Conservation (phyloP, 2,888 invertebrate genomes). For the Byasa hedistus region DNA sequence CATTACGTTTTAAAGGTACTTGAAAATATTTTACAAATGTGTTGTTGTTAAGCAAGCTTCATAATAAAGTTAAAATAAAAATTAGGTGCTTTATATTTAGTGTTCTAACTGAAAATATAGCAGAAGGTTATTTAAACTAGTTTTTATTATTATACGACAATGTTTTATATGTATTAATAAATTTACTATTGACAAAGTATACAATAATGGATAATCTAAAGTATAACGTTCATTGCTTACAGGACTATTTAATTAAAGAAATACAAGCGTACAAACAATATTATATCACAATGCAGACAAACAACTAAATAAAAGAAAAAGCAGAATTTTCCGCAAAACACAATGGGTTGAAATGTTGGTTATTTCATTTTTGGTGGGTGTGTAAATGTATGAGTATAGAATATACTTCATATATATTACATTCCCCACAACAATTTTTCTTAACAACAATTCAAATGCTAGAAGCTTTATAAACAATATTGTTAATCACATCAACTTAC, state of each 20-base stretch:
- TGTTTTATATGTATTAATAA: background rate
- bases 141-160: background rate
- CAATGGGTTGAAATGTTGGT: constrained; percentile 23
- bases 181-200: background rate
- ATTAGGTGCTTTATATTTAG: no score
- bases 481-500: background rate
- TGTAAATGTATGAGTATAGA: background rate
- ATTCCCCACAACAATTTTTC: background rate
- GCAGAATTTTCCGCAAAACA: constrained; percentile 19
- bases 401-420: background rate
- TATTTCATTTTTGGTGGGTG: background rate
- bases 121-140: background rate
- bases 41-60: no score
- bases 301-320: constrained; percentile 18
- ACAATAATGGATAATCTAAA: background rate
- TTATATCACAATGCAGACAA: constrained; percentile 16
- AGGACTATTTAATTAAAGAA: background rate
- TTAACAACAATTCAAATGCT: background rate
- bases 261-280: constrained; percentile 12
- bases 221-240: background rate
- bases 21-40: no score
- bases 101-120: background rate
- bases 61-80: no score
- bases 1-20: constrained; percentile 12
- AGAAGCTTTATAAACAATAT: background rate